Percentiles rank a stretch among this genome's conserved stretches.
Evolutionary conservation across 2,113 vertebrate genomes (phyloP).

Genomic region (human (Homo sapiens)): DNA sequence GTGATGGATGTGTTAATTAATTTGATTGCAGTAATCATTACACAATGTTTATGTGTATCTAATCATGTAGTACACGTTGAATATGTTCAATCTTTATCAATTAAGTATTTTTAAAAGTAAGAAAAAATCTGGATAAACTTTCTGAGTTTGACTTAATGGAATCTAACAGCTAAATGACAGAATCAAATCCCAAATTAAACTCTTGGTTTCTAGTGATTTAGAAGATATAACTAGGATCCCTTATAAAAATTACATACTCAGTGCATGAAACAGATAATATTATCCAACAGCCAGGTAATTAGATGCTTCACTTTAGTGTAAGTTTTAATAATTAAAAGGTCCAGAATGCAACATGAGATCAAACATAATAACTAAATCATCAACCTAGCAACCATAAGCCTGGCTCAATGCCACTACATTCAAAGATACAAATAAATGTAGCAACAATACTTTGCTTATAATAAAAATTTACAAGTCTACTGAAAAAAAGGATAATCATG

Average conservation of each 20-base stretch:
- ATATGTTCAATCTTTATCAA: background rate
- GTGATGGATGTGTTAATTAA: background rate
- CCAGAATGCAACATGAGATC: background rate
- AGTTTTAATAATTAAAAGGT: background rate
- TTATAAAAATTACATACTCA: background rate
- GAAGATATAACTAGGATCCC: background rate
- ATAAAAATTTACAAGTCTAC: background rate
- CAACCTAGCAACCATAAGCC: background rate
- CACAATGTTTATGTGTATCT: background rate
- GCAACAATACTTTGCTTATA: background rate
- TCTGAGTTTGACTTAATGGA: constrained; percentile 9
- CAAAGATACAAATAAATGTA: background rate
- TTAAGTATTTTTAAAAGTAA: background rate
- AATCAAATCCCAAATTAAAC: background rate
- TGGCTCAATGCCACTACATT: background rate
- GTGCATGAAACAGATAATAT: background rate
- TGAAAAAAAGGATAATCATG: background rate
- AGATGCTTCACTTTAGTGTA: background rate
- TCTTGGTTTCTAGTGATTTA: constrained; percentile 6
- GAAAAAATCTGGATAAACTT: background rate
- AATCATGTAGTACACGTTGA: background rate
- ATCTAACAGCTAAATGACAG: background rate
- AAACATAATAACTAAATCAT: background rate
- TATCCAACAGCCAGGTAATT: background rate
- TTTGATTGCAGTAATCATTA: background rate